A percentile compares a stretch with the other conserved stretches of the same genome.
Evolutionary conservation across 2,888 invertebrate genomes (phyloP).

Genomic region (Teleiodes luculella): DNA sequence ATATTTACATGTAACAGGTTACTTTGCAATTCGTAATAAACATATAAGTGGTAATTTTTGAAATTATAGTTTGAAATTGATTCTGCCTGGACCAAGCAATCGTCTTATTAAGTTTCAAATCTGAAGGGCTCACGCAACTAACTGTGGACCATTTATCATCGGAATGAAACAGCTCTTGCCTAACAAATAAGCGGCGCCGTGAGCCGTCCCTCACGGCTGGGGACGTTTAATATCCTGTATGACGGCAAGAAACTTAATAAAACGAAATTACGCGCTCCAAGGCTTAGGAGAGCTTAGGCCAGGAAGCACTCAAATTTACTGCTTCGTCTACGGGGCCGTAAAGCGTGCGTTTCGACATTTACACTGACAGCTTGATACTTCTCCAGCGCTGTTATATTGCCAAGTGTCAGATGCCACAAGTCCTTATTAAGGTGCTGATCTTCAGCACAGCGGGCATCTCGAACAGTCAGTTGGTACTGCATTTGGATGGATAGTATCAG

Average conservation of each 20-base stretch:
- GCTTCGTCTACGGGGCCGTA: slow-evolving; percentile 52
- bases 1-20: too few species aligned
- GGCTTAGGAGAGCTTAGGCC: slow-evolving; percentile 45
- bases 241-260: slow-evolving; percentile 54
- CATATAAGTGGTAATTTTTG: too few species aligned
- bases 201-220: slow-evolving; percentile 1
- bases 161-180: background rate
- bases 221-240: slow-evolving; percentile 40
- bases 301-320: slow-evolving; percentile 58
- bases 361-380: slow-evolving; percentile 14
- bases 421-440: too few species aligned
- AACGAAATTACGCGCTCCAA: slow-evolving; percentile 51
- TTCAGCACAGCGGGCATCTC: too few species aligned
- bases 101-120: background rate
- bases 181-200: slow-evolving; percentile 4
- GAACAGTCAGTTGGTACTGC: too few species aligned
- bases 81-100: too few species aligned
- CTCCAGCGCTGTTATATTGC: background rate
- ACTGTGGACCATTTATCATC: slow-evolving; percentile 8
- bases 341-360: slow-evolving; percentile 52
- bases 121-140: background rate
- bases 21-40: too few species aligned
- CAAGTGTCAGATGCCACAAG: too few species aligned
- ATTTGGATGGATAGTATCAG: too few species aligned
- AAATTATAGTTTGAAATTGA: too few species aligned